These are phyloP conservation scores for Ursus arctos DNA, from an alignment of 2,113 vertebrate genomes.

Conservation along the genomic window DNA sequence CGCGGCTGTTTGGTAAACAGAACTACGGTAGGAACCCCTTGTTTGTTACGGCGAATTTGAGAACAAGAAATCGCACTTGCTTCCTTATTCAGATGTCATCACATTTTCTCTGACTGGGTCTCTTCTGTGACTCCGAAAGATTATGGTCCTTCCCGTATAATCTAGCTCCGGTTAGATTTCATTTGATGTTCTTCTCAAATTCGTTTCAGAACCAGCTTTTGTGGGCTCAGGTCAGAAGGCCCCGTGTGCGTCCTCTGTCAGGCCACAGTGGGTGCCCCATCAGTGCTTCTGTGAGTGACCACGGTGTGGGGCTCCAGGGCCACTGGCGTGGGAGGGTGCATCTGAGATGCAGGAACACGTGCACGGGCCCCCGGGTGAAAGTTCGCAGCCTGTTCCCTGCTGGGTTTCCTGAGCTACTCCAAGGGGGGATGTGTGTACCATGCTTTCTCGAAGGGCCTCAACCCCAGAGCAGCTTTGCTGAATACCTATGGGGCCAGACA, in stretches of 20 bases:
- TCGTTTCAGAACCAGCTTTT: background rate
- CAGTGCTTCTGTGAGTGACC: background rate
- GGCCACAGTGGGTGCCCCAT: background rate
- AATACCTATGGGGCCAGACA: accelerated
- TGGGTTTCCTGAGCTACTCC: background rate
- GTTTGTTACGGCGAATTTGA: background rate
- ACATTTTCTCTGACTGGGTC: accelerated
- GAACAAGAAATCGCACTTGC: background rate
- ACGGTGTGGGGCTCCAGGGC: background rate
- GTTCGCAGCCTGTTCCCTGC: background rate
- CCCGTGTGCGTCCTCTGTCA: accelerated
- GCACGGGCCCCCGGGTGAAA: accelerated
- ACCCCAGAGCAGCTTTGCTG: too few relatives aligned
- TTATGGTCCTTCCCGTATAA: accelerated
- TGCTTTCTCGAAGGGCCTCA: too few relatives aligned
- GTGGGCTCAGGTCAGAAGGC: accelerated
- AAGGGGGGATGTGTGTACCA: accelerated
- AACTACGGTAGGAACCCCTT: background rate
- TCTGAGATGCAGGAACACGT: background rate
- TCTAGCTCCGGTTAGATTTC: background rate
- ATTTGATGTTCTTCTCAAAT: background rate
- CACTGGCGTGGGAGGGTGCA: background rate
- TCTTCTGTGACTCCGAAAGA: background rate
- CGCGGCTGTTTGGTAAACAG: accelerated
- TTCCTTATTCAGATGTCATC: accelerated